phyloP scores from a whole-genome alignment of 2,888 invertebrate species.

The Caenorhabditis doughertyi region DNA sequence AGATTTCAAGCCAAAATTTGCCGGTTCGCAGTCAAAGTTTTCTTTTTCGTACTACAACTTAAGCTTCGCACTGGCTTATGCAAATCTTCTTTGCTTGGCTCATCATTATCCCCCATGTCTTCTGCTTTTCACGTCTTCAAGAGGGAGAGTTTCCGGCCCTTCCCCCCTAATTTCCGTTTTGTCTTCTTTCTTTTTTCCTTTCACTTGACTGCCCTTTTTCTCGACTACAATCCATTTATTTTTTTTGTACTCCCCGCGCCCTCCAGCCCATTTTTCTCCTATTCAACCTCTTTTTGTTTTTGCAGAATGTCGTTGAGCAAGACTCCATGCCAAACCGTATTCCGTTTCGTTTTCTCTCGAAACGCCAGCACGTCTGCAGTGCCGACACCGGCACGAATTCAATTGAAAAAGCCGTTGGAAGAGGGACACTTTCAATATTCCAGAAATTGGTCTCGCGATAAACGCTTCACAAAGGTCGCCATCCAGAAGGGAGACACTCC shows the following conservation, averaged over 20 bases:
- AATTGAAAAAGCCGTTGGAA: conserved; percentile 67
- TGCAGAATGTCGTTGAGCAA: conserved; percentile 61
- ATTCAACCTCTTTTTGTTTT: conserved; percentile 8
- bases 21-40: too few relatives aligned
- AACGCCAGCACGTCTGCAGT: conserved; percentile 50
- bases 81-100: not conserved
- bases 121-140: not conserved
- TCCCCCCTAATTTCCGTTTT: conserved; percentile 25
- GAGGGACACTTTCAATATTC: conserved; percentile 66
- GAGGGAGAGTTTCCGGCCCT: conserved; percentile 19
- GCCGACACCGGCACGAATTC: conserved; percentile 60
- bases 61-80: too few relatives aligned
- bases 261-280: not conserved
- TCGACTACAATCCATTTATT: not conserved
- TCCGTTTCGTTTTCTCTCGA: conserved; percentile 55
- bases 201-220: not conserved
- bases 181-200: conserved; percentile 12
- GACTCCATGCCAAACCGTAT: conserved; percentile 32
- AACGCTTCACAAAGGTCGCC: conserved; percentile 58
- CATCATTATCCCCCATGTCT: not conserved
- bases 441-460: conserved; percentile 69
- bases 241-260: too few relatives aligned
- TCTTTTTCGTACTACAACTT: too few relatives aligned
- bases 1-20: too few relatives aligned
- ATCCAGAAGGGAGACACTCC: conserved; percentile 72